Evolutionary conservation across 2,113 vertebrate species (phyloP).

Genomic region (Alosa alosa): DNA sequence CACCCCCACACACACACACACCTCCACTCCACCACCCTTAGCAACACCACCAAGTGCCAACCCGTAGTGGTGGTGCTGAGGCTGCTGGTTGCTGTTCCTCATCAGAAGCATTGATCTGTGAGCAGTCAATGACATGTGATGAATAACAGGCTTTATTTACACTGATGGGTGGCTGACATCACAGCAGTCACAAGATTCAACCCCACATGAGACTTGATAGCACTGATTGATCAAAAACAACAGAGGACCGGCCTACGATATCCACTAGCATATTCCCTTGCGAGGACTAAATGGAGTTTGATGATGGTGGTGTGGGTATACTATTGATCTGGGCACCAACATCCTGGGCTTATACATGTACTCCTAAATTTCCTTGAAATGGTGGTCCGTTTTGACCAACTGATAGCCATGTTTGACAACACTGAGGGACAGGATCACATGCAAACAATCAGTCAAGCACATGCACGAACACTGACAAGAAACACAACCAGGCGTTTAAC

Average conservation of each 20-base stretch:
- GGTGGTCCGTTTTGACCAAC: not conserved
- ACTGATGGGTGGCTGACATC: slow-evolving; percentile 29
- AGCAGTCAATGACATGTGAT: slow-evolving; percentile 27
- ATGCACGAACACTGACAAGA: not conserved
- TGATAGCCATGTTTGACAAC: not conserved
- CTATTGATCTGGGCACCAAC: not conserved
- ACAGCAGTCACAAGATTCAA: slow-evolving; percentile 6
- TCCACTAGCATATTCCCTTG: slow-evolving; percentile 8
- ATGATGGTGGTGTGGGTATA: not conserved
- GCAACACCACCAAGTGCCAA: not conserved
- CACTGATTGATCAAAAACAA: slow-evolving; percentile 12
- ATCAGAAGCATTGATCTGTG: slow-evolving; percentile 36
- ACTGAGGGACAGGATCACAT: not conserved
- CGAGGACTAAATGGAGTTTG: not conserved
- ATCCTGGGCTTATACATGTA: not conserved
- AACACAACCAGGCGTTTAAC: not conserved
- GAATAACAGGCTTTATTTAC: slow-evolving; percentile 33
- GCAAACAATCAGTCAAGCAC: not conserved
- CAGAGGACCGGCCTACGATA: slow-evolving; percentile 24
- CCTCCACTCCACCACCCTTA: slow-evolving; percentile 7
- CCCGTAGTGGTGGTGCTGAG: not conserved
- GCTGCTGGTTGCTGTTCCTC: slow-evolving; percentile 30
- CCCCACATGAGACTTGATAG: slow-evolving; percentile 32
- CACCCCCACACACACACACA: too few relatives aligned
- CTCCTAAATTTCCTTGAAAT: not conserved